Evolutionary conservation across 2,888 invertebrate genomes (phyloP).

Genomic region (Automeris io): DNA sequence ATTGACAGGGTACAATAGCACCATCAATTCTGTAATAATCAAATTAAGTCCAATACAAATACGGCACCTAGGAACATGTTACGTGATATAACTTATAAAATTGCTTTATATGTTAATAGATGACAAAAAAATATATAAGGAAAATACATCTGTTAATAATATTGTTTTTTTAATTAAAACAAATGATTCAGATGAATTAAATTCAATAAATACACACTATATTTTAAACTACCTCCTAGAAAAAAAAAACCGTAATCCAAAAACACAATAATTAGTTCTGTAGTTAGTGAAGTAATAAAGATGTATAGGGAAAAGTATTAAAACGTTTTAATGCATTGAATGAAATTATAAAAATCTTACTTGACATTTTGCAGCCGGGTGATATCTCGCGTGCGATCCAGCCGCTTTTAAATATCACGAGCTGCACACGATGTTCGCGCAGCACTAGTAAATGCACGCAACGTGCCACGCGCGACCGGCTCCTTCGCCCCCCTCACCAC

Average conservation of each 20-base stretch:
- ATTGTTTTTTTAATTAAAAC: too few relatives aligned
- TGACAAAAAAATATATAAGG: neutral
- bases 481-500: slow-evolving; percentile 38
- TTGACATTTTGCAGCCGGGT: slow-evolving; percentile 71
- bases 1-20: neutral
- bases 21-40: neutral
- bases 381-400: slow-evolving; percentile 59
- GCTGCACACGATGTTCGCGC: slow-evolving; percentile 67
- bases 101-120: neutral
- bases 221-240: slow-evolving; percentile 1
- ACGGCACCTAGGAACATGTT: neutral
- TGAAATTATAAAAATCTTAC: slow-evolving; percentile 34
- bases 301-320: neutral
- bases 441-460: slow-evolving; percentile 59
- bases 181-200: too few relatives aligned
- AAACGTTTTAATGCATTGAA: neutral
- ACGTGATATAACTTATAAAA: too few relatives aligned
- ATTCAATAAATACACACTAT: neutral
- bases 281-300: neutral
- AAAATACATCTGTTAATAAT: too few relatives aligned
- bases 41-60: neutral
- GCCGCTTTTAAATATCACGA: slow-evolving; percentile 58
- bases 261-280: too few relatives aligned
- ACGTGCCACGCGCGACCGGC: slow-evolving; percentile 48
- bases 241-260: too few relatives aligned